Conservation (phyloP, 2,113 vertebrate genomes). For the Chrysemys picta region DNA sequence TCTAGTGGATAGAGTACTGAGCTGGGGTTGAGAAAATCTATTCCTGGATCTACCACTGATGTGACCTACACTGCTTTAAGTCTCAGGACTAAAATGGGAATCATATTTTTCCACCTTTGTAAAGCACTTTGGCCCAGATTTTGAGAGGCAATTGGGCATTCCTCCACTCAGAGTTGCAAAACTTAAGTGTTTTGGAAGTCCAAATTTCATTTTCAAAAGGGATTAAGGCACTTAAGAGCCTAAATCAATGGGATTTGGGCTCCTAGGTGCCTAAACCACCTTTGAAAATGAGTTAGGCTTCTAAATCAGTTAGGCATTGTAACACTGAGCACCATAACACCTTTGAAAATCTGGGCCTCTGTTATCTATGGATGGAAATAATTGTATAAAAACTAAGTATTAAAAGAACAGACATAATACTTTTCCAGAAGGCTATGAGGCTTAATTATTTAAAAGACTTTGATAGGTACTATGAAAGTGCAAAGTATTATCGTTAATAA, state of each 20-base stretch:
- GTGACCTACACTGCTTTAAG: not conserved
- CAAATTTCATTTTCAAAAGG: not conserved
- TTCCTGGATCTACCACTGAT: not conserved
- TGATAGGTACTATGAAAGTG: not conserved
- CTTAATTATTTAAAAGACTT: slow-evolving; percentile 34
- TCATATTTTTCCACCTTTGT: not conserved
- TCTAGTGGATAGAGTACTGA: slow-evolving; percentile 12
- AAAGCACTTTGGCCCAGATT: not conserved
- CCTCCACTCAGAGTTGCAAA: not conserved
- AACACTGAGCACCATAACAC: not conserved
- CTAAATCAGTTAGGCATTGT: not conserved
- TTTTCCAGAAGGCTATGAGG: not conserved
- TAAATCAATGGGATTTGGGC: not conserved
- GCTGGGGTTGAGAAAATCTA: slow-evolving; percentile 34
- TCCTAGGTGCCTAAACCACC: not conserved
- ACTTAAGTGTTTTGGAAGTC: not conserved
- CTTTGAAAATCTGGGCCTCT: not conserved
- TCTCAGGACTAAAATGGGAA: not conserved
- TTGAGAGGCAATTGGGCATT: not conserved
- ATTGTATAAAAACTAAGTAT: not conserved
- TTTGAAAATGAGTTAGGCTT: not conserved
- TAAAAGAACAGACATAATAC: not conserved
- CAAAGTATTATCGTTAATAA: slow-evolving; percentile 39
- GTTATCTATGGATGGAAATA: not conserved
- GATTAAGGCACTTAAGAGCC: not conserved